Percentiles rank a stretch among this genome's conserved stretches.
phyloP scores from a whole-genome alignment of 1,140 invertebrate genomes.

The Cherax quadricarinatus region DNA sequence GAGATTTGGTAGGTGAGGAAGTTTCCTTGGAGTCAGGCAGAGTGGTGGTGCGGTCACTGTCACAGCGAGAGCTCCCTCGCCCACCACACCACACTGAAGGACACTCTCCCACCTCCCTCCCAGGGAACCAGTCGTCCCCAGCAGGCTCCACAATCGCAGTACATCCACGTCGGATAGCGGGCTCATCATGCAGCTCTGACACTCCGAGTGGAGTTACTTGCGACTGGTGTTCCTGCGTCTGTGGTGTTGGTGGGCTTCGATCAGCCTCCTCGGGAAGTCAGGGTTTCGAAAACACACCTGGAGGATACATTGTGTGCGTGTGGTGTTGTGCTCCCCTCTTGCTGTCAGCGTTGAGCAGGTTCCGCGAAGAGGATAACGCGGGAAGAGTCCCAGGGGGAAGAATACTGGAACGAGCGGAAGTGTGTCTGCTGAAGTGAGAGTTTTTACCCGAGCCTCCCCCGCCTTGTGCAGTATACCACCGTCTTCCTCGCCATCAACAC shows the following conservation, averaged over 20 bases:
- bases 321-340: slow-evolving; percentile 1
- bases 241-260: background rate
- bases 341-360: background rate
- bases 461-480: background rate
- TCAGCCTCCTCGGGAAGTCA: background rate
- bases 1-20: background rate
- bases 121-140: background rate
- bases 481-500: background rate
- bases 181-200: background rate
- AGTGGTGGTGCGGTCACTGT: background rate
- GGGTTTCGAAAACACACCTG: background rate
- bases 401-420: background rate
- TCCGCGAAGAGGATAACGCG: background rate
- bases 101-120: background rate
- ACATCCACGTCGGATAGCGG: background rate
- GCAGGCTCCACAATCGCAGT: background rate
- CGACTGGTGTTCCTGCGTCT: background rate
- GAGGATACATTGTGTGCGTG: background rate
- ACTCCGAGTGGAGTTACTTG: background rate
- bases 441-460: background rate
- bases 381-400: background rate
- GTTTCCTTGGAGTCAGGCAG: background rate
- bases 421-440: background rate
- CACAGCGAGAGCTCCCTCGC: background rate
- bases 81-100: background rate